Base-by-base conservation (phyloP, 2,888 invertebrate genomes). In the Drosophila mercatorum region DNA sequence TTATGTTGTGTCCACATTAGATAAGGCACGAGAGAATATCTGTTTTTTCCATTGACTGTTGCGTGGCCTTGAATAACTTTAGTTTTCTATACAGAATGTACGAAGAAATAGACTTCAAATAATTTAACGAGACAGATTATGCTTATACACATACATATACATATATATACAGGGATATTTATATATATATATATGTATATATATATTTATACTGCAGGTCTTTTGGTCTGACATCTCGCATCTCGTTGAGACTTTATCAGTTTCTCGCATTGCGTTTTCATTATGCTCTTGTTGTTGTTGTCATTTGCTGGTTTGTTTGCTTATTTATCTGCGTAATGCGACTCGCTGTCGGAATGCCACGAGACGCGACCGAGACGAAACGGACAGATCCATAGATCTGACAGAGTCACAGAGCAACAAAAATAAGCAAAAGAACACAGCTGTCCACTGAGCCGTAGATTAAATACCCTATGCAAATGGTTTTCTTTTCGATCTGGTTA, bases 271-370 rank as follows among this genome's bases (percentile, higher is more conserved):
- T 57, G 56, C 36, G 53, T 59, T 71, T 59, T 55, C 52, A 46
- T 66, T 64, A 59, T 53, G 38, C 26, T 46, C 5, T 22, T 53
- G 14, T 26, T 63, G n/a, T 58, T 59, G 49, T 36, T 52, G 11
- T 41, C 38, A 14, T 34, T 44, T 53, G 52, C 40, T 66, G 67
- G 47, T 59, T 73, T 77, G 65, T 66, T 66, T 73, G 63, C 69
- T 66, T 78, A 51, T 73, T 77, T 77, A 77, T 77, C 78, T 78
- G 74, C 66, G 78, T 77, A 77, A 78, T 78, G 74, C 69, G 74
- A 78, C 74, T 63, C 61, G 74, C 74, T 78, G 74, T 78, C 74
- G 62, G 66, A 66, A 77, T 72, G 73, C 61, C 78, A 72, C 31
- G 49, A 68, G 67, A 68, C 49, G 53, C 31, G 49, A 49, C 49